A percentile compares a stretch with the other conserved stretches of the same genome.
Conservation (phyloP, 2,113 vertebrate genomes). For the Perccottus glenii region DNA sequence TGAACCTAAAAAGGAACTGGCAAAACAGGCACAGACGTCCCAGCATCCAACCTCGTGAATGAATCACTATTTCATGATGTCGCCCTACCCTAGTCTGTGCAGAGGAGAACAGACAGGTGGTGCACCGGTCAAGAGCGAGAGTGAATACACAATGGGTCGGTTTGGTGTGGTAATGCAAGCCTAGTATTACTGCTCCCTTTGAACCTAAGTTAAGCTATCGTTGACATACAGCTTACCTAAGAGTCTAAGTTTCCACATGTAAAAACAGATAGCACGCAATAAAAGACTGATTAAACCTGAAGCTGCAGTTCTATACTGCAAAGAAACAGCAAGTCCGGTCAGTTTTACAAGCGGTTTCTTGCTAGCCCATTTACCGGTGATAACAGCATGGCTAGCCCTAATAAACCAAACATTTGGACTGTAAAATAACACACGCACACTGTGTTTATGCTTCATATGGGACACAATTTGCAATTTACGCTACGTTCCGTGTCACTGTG, state of each 20-base stretch:
- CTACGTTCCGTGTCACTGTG: conserved; percentile 27
- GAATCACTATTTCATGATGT: background rate
- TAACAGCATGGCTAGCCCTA: conserved; percentile 41
- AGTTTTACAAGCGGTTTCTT: conserved; percentile 13
- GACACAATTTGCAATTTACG: conserved; percentile 22
- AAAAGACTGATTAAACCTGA: background rate
- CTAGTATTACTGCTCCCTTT: conserved; percentile 33
- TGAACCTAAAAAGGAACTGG: conserved; percentile 29
- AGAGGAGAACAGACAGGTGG: conserved; percentile 12
- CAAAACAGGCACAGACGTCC: conserved; percentile 36
- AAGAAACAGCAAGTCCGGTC: conserved; percentile 27
- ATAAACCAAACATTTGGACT: conserved; percentile 27
- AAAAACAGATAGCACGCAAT: background rate
- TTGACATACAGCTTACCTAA: conserved; percentile 4
- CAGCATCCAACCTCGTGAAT: conserved; percentile 17
- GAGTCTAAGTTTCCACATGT: background rate
- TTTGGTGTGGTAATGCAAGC: conserved; percentile 44
- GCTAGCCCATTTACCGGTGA: conserved; percentile 58
- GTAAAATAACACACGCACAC: conserved; percentile 14
- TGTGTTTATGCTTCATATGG: conserved; percentile 50
- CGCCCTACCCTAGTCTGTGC: conserved; percentile 8
- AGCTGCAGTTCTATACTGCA: background rate
- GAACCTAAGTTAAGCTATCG: conserved; percentile 25
- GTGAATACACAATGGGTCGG: conserved; percentile 50
- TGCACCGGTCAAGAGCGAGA: conserved; percentile 4